Conservation (phyloP, 1,140 invertebrate species). For the Brachionus sp. region DNA sequence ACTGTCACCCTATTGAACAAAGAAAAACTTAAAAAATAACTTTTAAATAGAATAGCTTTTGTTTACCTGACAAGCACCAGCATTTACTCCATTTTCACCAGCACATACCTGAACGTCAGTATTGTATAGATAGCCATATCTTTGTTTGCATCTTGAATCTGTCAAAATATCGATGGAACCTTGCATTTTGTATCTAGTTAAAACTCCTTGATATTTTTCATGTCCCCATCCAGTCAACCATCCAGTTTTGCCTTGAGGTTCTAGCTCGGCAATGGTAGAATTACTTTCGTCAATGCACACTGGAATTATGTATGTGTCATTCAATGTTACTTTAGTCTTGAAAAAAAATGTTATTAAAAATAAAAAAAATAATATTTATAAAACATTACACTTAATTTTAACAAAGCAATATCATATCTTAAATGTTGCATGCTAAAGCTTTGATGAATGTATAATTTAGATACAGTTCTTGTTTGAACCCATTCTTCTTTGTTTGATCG, state of each 20-base stretch:
- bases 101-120: constrained; percentile 19
- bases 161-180: neutral
- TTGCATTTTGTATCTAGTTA: constrained; percentile 30
- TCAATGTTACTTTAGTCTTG: neutral
- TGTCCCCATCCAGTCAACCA: constrained; percentile 37
- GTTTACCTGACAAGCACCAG: constrained; percentile 27
- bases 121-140: neutral
- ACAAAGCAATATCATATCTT: constrained; percentile 34
- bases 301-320: constrained; percentile 8
- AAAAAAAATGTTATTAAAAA: neutral
- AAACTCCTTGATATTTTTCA: constrained; percentile 29
- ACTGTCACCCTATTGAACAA: neutral
- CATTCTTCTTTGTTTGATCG: neutral
- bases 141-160: constrained; percentile 3
- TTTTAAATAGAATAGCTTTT: neutral
- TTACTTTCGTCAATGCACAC: constrained; percentile 40
- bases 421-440: constrained; percentile 12
- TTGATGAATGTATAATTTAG: constrained; percentile 26
- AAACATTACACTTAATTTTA: constrained; percentile 21
- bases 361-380: neutral
- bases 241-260: constrained; percentile 29
- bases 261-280: neutral
- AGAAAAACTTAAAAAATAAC: neutral
- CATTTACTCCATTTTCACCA: constrained; percentile 34
- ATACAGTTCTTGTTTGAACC: constrained; percentile 29